Percentiles rank a stretch among this genome's conserved stretches.
Evolutionary conservation across 1,140 invertebrate genomes (phyloP).

Genomic region (Eurytemora carolleeae): DNA sequence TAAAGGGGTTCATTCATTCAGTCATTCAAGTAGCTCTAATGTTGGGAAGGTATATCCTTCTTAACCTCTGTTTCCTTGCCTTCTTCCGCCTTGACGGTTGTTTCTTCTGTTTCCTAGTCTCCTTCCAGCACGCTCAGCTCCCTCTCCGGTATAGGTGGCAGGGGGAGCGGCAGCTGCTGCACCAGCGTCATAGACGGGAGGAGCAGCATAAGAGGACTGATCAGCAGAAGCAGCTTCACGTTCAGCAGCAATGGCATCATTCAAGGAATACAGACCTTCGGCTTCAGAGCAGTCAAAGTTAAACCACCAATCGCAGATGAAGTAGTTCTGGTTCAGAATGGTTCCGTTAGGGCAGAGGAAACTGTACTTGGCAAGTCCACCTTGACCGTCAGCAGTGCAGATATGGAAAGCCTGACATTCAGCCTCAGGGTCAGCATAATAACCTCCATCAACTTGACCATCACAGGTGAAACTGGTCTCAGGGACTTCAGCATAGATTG

Average conservation of each 20-base stretch:
- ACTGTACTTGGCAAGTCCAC: slow-evolving; percentile 37
- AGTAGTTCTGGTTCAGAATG: slow-evolving; percentile 64
- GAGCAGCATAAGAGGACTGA: not conserved
- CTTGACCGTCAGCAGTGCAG: slow-evolving; percentile 18
- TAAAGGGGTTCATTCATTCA: too few relatives aligned
- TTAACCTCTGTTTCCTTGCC: too few relatives aligned
- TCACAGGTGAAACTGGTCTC: too few relatives aligned
- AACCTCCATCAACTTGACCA: slow-evolving; percentile 51
- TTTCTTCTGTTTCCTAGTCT: too few relatives aligned
- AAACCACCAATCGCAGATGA: slow-evolving; percentile 37
- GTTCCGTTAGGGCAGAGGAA: too few relatives aligned
- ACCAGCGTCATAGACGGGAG: not conserved
- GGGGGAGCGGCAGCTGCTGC: too few relatives aligned
- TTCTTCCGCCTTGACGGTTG: too few relatives aligned
- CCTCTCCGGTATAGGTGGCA: too few relatives aligned
- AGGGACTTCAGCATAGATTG: too few relatives aligned
- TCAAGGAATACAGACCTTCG: slow-evolving; percentile 26
- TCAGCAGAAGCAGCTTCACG: slow-evolving; percentile 4
- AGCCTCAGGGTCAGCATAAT: slow-evolving; percentile 21
- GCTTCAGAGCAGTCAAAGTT: slow-evolving; percentile 29
- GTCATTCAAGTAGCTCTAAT: too few relatives aligned
- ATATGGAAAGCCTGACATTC: slow-evolving; percentile 21
- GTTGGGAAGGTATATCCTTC: too few relatives aligned
- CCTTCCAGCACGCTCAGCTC: too few relatives aligned
- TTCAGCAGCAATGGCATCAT: slow-evolving; percentile 22